Percentiles rank a stretch among this genome's conserved stretches.
These are phyloP conservation scores for Luehdorfia chinensis DNA, from an alignment of 1,140 invertebrate genomes.

Conservation along the genomic window DNA sequence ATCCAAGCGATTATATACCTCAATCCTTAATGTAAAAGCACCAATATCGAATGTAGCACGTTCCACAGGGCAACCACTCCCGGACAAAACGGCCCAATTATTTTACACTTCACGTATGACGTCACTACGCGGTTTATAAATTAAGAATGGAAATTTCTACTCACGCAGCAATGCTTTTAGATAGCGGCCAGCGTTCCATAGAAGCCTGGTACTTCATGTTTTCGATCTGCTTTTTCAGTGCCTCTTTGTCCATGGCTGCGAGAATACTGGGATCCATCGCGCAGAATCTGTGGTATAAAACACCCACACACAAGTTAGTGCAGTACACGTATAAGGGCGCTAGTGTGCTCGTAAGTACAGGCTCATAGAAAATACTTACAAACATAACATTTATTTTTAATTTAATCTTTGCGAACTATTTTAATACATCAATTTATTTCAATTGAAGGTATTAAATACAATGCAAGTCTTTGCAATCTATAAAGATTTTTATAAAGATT, in stretches of 20 bases:
- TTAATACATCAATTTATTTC: too few species aligned
- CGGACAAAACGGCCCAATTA: slow-evolving; percentile 38
- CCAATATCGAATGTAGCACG: slow-evolving; percentile 47
- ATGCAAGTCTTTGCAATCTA: too few species aligned
- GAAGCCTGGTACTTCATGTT: slow-evolving; percentile 97
- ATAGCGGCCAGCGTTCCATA: slow-evolving; percentile 96
- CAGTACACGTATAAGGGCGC: slow-evolving; percentile 29
- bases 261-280: slow-evolving; percentile 93
- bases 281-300: slow-evolving; percentile 76
- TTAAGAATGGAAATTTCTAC: slow-evolving; percentile 76
- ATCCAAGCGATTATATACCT: slow-evolving; percentile 45
- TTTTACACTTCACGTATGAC: slow-evolving; percentile 55
- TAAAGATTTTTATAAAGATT: too few species aligned
- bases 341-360: slow-evolving; percentile 29
- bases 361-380: not conserved
- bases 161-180: slow-evolving; percentile 96
- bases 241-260: slow-evolving; percentile 97
- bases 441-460: too few species aligned
- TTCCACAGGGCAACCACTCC: slow-evolving; percentile 46
- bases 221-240: slow-evolving; percentile 97
- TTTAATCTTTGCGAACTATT: too few species aligned
- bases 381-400: slow-evolving; percentile 26
- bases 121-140: slow-evolving; percentile 42
- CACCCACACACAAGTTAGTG: slow-evolving; percentile 59
- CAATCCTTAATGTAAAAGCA: slow-evolving; percentile 40